Percentiles rank a stretch among this genome's conserved stretches.
These are phyloP conservation scores for Clitarchus hookeri DNA, from an alignment of 2,888 invertebrate genomes.

Conservation along the genomic window DNA sequence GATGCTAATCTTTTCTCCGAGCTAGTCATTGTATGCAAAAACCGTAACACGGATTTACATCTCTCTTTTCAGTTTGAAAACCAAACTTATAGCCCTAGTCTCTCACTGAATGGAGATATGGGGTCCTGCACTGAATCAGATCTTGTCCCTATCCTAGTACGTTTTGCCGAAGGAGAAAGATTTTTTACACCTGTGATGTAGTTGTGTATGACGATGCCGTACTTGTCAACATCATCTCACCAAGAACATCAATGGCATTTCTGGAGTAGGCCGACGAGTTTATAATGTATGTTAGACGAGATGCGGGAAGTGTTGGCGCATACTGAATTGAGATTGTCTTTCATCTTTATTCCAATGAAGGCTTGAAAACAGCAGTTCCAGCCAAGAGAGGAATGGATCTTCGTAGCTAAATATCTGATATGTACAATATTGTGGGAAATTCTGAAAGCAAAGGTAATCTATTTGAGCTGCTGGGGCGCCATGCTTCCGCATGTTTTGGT, in stretches of 20 bases:
- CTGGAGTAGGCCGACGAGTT: not conserved
- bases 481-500: not conserved
- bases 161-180: not conserved
- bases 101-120: not conserved
- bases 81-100: not conserved
- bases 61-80: not conserved
- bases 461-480: not conserved
- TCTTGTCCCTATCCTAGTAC: not conserved
- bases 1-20: not conserved
- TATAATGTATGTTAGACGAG: not conserved
- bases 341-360: not conserved
- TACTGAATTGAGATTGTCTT: not conserved
- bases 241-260: not conserved
- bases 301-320: not conserved
- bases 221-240: not conserved
- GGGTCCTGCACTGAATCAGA: not conserved
- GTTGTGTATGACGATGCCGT: not conserved
- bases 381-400: not conserved
- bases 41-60: not conserved
- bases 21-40: not conserved
- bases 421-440: not conserved
- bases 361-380: not conserved
- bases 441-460: not conserved
- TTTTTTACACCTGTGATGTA: not conserved
- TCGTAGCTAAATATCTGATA: not conserved